Evolutionary conservation across 2,888 invertebrate species (phyloP).

Genomic region (Camponotus fellah): DNA sequence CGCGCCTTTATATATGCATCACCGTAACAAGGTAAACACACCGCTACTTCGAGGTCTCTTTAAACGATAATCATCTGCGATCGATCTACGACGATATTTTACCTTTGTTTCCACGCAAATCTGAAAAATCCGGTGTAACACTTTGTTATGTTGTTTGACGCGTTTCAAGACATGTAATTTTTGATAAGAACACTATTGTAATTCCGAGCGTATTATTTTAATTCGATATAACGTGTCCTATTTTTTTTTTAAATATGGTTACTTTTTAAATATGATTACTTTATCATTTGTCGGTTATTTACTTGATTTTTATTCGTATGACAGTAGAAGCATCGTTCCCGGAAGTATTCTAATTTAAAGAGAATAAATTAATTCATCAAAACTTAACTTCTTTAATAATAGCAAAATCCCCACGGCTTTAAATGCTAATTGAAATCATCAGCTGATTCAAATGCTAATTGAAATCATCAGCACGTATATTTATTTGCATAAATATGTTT

Average conservation of each 20-base stretch:
- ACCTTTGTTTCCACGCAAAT: conserved; percentile 7
- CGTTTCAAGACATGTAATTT: neutral
- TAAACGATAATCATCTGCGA: conserved; percentile 54
- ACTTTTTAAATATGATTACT: conserved; percentile 1
- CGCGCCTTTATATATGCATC: conserved; percentile 77
- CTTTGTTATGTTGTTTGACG: too few species aligned
- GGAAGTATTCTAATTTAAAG: neutral
- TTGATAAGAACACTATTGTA: neutral
- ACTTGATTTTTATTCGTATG: neutral
- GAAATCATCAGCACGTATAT: neutral
- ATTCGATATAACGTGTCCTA: neutral
- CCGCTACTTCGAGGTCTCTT: conserved; percentile 71
- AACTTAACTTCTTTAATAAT: neutral
- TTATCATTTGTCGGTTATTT: neutral
- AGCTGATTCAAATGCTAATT: neutral
- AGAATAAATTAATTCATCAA: neutral
- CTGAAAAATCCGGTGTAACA: neutral
- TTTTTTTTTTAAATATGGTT: neutral
- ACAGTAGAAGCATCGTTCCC: neutral
- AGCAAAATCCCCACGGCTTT: neutral
- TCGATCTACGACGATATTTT: neutral
- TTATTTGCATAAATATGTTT: neutral
- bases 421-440: neutral
- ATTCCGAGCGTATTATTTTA: too few species aligned
- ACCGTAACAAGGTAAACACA: conserved; percentile 71